Evolutionary conservation across 2,888 invertebrate species (phyloP), one percentile per base, ranked within the genome.

Genomic region (Bellardia pandia): DNA sequence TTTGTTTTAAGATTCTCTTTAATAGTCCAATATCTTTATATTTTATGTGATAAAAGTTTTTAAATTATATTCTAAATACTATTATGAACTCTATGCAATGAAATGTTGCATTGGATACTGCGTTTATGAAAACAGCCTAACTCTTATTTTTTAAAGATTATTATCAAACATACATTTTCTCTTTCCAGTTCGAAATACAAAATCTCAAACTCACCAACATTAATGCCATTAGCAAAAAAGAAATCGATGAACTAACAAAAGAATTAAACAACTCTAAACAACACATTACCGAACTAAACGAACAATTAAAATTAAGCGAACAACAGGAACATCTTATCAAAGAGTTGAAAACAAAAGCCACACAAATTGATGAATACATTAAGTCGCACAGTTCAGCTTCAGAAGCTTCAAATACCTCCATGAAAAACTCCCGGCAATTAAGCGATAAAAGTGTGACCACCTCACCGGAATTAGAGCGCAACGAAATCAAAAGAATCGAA

Each of bases 331-430:
- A 94, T 2, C 91, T 96, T 13, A 95, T 96, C 90, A 93, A 93
- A 30, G 96, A 96, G 84, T 90, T 96, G 14, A 95, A 95, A 90
- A 94, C 94, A 88, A 96, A 96, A 90, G 95, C 95, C 0, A 94
- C 95, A 88, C 95, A 95, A 90, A 96, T 96, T 90, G 95, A 96
- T 89, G 94, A 95, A 87, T 96, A 95, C 90, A 95, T 96, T 40
- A 94, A 95, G 90, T 94, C 94, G 81, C 94, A 95, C 40, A 95
- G 94, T 89, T 90, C 89, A 53, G 89, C 90, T 23, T 91, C 94
- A 9, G 92, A 90, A 16, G 83, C 79, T 2, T 90, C 90, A 7
- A 81, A 74, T 23, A 90, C 88, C 30, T 90, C 91, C 6, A 88
- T 89, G 2, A 89, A 89, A 45, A 80, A 83, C 11, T 69, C 68